Evolutionary conservation across 2,888 invertebrate species (phyloP).

Genomic region (Polyommatus icarus): DNA sequence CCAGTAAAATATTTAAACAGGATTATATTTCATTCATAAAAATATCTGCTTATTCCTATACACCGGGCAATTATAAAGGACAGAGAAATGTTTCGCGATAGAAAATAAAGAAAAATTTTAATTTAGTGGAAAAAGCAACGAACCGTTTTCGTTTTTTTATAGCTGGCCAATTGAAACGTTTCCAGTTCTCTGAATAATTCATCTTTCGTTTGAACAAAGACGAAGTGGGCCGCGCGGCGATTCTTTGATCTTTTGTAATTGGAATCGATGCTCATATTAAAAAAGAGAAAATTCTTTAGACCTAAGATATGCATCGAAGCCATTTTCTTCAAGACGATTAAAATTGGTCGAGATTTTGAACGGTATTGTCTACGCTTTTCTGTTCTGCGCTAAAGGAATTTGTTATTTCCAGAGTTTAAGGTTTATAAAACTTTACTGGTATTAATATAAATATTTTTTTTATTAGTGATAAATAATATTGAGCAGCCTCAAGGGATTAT

Average conservation of each 20-base stretch:
- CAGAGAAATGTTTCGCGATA: slow-evolving; percentile 61
- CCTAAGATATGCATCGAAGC: slow-evolving; percentile 77
- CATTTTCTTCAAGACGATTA: slow-evolving; percentile 74
- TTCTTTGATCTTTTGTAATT: slow-evolving; percentile 82
- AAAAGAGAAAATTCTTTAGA: slow-evolving; percentile 74
- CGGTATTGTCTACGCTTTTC: slow-evolving; percentile 20
- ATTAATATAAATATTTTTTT: not conserved
- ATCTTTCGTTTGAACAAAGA: slow-evolving; percentile 81
- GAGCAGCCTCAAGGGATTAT: not conserved
- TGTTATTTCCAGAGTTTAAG: not conserved
- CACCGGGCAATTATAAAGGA: slow-evolving; percentile 42
- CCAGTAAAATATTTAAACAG: not conserved
- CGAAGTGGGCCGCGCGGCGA: slow-evolving; percentile 79
- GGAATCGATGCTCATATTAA: slow-evolving; percentile 81
- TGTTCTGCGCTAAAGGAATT: not conserved
- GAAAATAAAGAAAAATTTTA: slow-evolving; percentile 75
- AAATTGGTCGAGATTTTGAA: slow-evolving; percentile 62
- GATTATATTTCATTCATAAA: not conserved
- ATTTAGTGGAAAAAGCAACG: slow-evolving; percentile 79
- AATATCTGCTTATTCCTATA: slow-evolving; percentile 20
- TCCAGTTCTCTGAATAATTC: slow-evolving; percentile 81
- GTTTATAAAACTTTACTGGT: not conserved
- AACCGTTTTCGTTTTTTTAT: slow-evolving; percentile 79
- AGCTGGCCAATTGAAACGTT: slow-evolving; percentile 81
- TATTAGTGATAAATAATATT: not conserved